A percentile compares a stretch with the other conserved stretches of the same genome.
phyloP scores from a whole-genome alignment of 2,888 invertebrate genomes.

The Crocallis elinguaria region DNA sequence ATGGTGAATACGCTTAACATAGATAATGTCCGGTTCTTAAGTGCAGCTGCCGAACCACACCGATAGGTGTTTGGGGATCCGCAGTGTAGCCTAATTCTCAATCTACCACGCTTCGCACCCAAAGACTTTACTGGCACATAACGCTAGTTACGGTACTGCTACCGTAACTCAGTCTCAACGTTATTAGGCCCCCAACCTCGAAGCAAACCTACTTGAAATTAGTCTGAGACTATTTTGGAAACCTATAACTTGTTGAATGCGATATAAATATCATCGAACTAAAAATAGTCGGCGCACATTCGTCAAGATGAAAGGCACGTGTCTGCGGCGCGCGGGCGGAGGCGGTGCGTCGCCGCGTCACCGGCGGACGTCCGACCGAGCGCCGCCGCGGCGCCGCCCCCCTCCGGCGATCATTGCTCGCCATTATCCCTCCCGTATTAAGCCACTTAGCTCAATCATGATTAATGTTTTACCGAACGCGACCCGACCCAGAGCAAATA shows the following conservation, averaged over 20 bases:
- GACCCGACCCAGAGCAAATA: conserved; percentile 78
- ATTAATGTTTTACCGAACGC: conserved; percentile 84
- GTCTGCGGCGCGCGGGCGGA: conserved; percentile 25
- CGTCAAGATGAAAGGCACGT: conserved; percentile 11
- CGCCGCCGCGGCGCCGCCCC: conserved; percentile 77
- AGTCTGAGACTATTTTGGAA: neutral
- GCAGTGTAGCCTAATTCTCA: too few species aligned
- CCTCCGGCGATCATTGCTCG: conserved; percentile 80
- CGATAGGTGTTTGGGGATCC: too few species aligned
- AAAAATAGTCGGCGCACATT: conserved; percentile 14
- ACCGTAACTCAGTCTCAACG: too few species aligned
- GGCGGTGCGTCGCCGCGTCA: conserved; percentile 57
- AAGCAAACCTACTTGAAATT: neutral
- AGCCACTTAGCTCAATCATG: conserved; percentile 86
- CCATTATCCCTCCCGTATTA: conserved; percentile 83
- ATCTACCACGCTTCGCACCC: too few species aligned
- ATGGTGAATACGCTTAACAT: too few species aligned
- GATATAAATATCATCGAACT: conserved; percentile 10
- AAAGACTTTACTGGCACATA: too few species aligned
- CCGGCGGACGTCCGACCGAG: conserved; percentile 63
- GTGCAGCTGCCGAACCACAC: too few species aligned
- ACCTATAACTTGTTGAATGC: neutral
- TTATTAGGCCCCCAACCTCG: neutral
- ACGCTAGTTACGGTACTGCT: too few species aligned
- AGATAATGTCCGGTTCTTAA: too few species aligned